A percentile compares a stretch with the other conserved stretches of the same genome.
Evolutionary conservation across 2,797 vertebrate genomes (phyloP).

Genomic region (Hylomyscus alleni): DNA sequence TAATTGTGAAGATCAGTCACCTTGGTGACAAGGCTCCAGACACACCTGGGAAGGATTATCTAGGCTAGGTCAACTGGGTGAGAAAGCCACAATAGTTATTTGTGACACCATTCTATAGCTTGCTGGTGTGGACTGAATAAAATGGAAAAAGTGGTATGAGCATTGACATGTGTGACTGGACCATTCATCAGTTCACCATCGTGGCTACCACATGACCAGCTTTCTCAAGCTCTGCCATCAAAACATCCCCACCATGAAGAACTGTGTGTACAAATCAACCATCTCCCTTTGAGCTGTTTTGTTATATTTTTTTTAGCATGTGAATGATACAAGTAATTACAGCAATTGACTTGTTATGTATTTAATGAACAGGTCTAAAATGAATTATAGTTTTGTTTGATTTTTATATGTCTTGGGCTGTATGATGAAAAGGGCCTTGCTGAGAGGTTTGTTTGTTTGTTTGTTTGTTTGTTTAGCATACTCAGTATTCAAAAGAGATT

Average conservation of each 20-base stretch:
- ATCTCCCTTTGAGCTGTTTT: too few relatives aligned
- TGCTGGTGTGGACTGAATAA: background rate
- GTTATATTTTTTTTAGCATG: background rate
- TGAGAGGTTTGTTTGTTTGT: too few relatives aligned
- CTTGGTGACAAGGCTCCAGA: background rate
- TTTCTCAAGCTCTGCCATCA: too few relatives aligned
- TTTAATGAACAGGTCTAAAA: background rate
- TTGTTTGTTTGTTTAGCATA: background rate
- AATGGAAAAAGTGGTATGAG: background rate
- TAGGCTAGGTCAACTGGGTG: background rate
- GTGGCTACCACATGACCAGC: background rate
- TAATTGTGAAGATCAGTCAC: background rate
- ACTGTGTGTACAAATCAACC: background rate
- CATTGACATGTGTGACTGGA: background rate
- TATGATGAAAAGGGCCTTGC: too few relatives aligned
- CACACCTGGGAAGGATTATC: too few relatives aligned
- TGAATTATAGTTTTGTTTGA: background rate
- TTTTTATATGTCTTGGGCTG: background rate
- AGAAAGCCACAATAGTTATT: background rate
- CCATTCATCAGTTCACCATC: rapidly evolving
- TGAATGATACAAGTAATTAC: background rate
- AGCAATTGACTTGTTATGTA: background rate
- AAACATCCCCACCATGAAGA: background rate
- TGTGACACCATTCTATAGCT: background rate
- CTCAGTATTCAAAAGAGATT: too few relatives aligned